A percentile compares a stretch with the other conserved stretches of the same genome.
Conservation (phyloP, 1,140 invertebrate genomes). For the Leptinotarsa texana region DNA sequence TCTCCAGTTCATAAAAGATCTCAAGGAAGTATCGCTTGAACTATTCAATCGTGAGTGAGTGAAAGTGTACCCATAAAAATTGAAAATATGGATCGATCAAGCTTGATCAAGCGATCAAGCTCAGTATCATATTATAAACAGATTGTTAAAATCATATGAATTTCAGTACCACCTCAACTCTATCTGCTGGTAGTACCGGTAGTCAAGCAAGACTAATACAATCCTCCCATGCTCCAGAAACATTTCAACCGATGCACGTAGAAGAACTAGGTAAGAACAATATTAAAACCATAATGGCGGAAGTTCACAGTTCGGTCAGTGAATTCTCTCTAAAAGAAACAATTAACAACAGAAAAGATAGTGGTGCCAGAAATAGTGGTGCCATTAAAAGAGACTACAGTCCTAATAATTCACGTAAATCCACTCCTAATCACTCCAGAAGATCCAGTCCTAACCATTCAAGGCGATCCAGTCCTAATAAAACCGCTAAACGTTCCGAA, state of each 20-base stretch:
- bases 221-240: slow-evolving; percentile 88
- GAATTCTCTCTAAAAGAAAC: slow-evolving; percentile 43
- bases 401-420: slow-evolving; percentile 39
- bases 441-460: slow-evolving; percentile 44
- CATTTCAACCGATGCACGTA: slow-evolving; percentile 81
- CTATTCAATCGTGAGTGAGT: too few species aligned
- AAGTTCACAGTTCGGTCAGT: slow-evolving; percentile 41
- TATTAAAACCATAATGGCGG: slow-evolving; percentile 43
- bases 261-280: slow-evolving; percentile 82
- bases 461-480: slow-evolving; percentile 37
- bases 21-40: too few species aligned
- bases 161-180: slow-evolving; percentile 85
- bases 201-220: slow-evolving; percentile 92
- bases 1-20: too few species aligned
- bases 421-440: slow-evolving; percentile 37
- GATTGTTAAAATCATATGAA: not conserved
- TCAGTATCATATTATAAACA: too few species aligned
- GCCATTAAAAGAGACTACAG: slow-evolving; percentile 25
- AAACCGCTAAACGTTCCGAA: slow-evolving; percentile 31
- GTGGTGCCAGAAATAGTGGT: slow-evolving; percentile 35
- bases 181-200: slow-evolving; percentile 90
- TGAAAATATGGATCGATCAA: too few species aligned
- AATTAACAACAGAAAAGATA: slow-evolving; percentile 29
- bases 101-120: too few species aligned
- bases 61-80: too few species aligned